Conservation (phyloP, 1,140 invertebrate species). For the Kradibia gibbosae region DNA sequence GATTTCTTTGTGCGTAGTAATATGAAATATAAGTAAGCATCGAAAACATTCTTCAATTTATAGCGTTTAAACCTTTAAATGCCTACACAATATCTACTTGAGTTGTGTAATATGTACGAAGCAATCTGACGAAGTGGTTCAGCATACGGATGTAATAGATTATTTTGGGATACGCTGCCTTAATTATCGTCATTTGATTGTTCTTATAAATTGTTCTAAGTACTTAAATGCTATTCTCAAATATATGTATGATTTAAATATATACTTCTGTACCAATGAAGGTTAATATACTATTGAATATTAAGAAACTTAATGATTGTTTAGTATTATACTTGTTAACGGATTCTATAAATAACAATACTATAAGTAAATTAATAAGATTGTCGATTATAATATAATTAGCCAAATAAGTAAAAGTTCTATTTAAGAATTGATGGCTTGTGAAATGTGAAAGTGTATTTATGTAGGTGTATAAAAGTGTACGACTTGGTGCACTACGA, state of each 20-base stretch:
- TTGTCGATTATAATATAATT: no score
- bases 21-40: neutral
- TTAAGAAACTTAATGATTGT: slow-evolving; percentile 37
- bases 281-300: neutral
- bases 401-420: no score
- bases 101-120: slow-evolving; percentile 57
- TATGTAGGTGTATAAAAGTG: no score
- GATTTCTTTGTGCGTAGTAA: neutral
- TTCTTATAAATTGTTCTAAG: slow-evolving; percentile 55
- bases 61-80: slow-evolving; percentile 4
- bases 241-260: slow-evolving; percentile 5
- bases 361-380: no score
- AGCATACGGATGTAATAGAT: slow-evolving; percentile 58
- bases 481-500: no score
- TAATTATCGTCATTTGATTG: slow-evolving; percentile 54
- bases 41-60: slow-evolving; percentile 48
- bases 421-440: no score
- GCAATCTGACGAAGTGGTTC: slow-evolving; percentile 46
- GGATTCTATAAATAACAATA: no score
- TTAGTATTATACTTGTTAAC: no score
- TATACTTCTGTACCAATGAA: slow-evolving; percentile 1
- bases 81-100: slow-evolving; percentile 43
- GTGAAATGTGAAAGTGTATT: no score
- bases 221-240: slow-evolving; percentile 41
- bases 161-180: slow-evolving; percentile 52